These are phyloP conservation scores for Drosophila neonasuta DNA, from an alignment of 2,888 invertebrate genomes.

Conservation along the genomic window DNA sequence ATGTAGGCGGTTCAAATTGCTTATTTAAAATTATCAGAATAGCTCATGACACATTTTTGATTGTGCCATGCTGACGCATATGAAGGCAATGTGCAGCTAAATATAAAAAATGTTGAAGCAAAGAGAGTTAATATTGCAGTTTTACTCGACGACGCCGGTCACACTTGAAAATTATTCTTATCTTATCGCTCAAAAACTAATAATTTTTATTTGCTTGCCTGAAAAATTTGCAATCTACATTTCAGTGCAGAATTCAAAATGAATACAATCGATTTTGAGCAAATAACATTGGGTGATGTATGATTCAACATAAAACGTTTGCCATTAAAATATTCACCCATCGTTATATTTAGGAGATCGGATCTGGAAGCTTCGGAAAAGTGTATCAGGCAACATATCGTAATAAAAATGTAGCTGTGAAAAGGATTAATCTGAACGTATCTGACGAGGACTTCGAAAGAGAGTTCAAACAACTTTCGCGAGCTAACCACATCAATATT, in stretches of 20 bases:
- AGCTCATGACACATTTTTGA: neutral
- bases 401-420: constrained; percentile 34
- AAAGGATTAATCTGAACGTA: constrained; percentile 7
- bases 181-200: neutral
- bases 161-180: neutral
- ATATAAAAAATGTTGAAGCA: neutral
- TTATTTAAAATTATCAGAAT: neutral
- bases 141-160: neutral
- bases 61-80: neutral
- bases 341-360: constrained; percentile 21
- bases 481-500: constrained; percentile 48
- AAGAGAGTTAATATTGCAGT: neutral
- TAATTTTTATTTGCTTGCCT: neutral
- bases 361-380: constrained; percentile 6
- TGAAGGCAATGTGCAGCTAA: neutral
- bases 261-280: constrained; percentile 24
- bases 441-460: neutral
- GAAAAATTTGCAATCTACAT: neutral
- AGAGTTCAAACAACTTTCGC: constrained; percentile 29
- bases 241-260: constrained; percentile 7
- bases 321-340: neutral
- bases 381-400: constrained; percentile 20
- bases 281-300: constrained; percentile 21
- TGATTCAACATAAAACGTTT: neutral
- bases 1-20: neutral